Conservation (phyloP, 2,113 vertebrate species). For the Limnothrissa miodon region DNA sequence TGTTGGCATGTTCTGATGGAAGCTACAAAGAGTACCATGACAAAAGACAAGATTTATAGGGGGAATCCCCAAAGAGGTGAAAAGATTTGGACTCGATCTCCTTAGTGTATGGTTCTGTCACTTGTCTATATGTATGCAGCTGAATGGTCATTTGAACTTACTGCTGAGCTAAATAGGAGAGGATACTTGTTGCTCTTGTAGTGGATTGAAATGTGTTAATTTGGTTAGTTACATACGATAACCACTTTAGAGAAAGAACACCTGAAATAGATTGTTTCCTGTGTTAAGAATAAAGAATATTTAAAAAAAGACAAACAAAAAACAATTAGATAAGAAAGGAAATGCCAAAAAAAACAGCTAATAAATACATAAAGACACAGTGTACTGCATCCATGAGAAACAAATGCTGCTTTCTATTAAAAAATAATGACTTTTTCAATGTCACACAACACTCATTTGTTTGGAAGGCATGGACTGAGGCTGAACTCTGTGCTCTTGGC, state of each 20-base stretch:
- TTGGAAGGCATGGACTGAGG: neutral
- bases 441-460: neutral
- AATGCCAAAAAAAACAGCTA: neutral
- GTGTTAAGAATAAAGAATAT: neutral
- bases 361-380: neutral
- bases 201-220: neutral
- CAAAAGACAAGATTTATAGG: slow-evolving; percentile 14
- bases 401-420: neutral
- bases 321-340: neutral
- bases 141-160: neutral
- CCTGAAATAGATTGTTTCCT: no score
- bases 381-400: neutral
- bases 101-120: neutral
- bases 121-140: neutral
- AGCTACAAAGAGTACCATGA: neutral
- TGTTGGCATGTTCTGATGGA: slow-evolving; percentile 15
- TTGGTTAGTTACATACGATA: neutral
- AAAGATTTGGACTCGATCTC: neutral
- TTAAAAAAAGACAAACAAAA: neutral
- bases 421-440: neutral
- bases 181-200: neutral
- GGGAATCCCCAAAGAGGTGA: neutral
- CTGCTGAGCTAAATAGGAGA: neutral
- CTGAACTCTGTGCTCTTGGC: neutral
- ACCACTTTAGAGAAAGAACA: neutral